These are phyloP conservation scores for Genyomyrus donnyi DNA, from an alignment of 2,113 vertebrate species.

Conservation along the genomic window DNA sequence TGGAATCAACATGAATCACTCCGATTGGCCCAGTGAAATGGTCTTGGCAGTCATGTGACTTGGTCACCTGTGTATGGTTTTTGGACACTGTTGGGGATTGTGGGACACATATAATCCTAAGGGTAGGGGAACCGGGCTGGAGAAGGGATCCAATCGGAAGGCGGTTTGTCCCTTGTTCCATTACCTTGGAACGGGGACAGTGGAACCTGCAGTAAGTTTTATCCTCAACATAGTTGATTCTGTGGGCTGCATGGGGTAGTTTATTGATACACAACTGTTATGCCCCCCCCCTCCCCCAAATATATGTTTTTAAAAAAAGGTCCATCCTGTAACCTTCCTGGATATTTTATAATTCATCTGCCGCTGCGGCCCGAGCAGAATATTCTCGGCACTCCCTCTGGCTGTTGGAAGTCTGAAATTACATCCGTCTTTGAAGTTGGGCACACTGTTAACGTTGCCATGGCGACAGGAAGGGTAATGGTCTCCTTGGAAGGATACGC, in stretches of 20 bases:
- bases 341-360: slow-evolving; percentile 75
- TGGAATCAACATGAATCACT: neutral
- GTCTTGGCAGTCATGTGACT: neutral
- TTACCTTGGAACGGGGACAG: neutral
- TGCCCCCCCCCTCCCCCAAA: neutral
- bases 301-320: slow-evolving; percentile 31
- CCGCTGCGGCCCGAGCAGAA: slow-evolving; percentile 55
- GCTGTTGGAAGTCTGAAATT: slow-evolving; percentile 92
- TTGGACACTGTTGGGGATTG: neutral
- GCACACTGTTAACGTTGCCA: slow-evolving; percentile 78
- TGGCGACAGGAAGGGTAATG: slow-evolving; percentile 74
- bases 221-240: neutral
- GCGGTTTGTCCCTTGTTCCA: neutral
- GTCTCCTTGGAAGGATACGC: slow-evolving; percentile 57
- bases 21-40: neutral
- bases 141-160: neutral
- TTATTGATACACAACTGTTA: neutral
- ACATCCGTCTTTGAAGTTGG: slow-evolving; percentile 92
- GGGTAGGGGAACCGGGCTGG: neutral
- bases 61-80: neutral
- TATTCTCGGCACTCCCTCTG: slow-evolving; percentile 85
- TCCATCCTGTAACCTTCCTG: slow-evolving; percentile 59
- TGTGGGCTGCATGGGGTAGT: neutral
- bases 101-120: neutral
- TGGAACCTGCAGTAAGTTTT: neutral